These are phyloP conservation scores for Polyploca ridens DNA, from an alignment of 2,888 invertebrate genomes.

Conservation along the genomic window DNA sequence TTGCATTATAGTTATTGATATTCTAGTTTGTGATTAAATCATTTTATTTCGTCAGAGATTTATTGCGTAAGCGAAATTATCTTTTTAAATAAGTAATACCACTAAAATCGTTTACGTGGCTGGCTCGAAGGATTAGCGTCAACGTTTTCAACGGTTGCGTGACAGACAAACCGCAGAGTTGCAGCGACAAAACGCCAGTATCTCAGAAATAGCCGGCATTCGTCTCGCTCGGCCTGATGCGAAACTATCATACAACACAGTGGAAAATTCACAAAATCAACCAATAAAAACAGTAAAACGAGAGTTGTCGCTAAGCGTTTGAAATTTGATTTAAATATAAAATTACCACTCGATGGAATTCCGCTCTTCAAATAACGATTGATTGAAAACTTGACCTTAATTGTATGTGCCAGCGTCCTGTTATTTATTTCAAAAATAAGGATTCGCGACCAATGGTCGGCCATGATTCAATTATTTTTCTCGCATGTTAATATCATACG, in stretches of 20 bases:
- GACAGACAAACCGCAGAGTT: conserved; percentile 40
- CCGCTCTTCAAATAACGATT: background rate
- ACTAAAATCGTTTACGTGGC: background rate
- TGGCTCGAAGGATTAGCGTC: conserved; percentile 9
- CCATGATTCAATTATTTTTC: background rate
- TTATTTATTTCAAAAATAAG: background rate
- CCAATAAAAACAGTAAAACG: background rate
- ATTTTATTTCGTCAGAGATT: background rate
- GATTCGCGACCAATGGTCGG: background rate
- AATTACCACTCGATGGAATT: background rate
- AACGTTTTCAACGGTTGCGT: conserved; percentile 24
- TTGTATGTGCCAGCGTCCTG: background rate
- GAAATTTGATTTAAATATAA: background rate
- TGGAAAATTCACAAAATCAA: conserved; percentile 7
- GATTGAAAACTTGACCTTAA: conserved; percentile 1
- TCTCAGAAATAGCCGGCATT: conserved; percentile 33
- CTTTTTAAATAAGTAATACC: background rate
- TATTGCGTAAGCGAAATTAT: background rate
- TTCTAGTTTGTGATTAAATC: background rate
- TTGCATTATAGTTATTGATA: too few species aligned
- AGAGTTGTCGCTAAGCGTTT: background rate
- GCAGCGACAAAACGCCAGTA: conserved; percentile 35
- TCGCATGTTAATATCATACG: conserved; percentile 17
- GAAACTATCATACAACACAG: conserved; percentile 13
- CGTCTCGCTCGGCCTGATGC: conserved; percentile 20